Base-by-base conservation (phyloP, 2,113 vertebrate genomes). In the Plotosus lineatus region DNA sequence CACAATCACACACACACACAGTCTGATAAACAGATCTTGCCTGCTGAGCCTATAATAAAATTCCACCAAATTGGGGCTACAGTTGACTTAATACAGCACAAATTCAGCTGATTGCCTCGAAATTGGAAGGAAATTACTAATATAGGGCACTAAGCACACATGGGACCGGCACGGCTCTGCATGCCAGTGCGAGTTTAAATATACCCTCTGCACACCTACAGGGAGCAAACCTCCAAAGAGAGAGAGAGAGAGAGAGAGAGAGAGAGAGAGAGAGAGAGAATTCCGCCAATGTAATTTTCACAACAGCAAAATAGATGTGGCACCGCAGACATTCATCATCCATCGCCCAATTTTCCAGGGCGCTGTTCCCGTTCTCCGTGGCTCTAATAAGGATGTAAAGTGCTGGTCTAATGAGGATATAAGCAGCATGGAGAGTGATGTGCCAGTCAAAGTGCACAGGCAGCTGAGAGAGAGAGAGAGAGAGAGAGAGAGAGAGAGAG, bases 101-200 rank as follows among this genome's bases (percentile, higher is more conserved):
- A 79, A 77, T 79, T 81, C 72, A 74, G 36, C 75, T 76, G 75
- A 81, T 81, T 53, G 51, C 46, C n/a, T 58, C 17, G 38, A 79
- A 83, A 85, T 56, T 61, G 79, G 72, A 77, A 51, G 48, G 78
- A 83, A 79, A 87, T 82, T 40, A 69, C 71, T 55, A 85, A 79
- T 83, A 58, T 69, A 38, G 80, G 51, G 61, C 80, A 74, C 72
- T 68, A 80, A 79, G 40, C n/a, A 71, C 69, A 76, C 81, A 26
- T 40, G 78, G 75, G 83, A 85, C 75, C 81, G 40, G 80, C 77
- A 38, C 33, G 31, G 74, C 50, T 61, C 72, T 75, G 55, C 46
- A 36, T 69, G 44, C 63, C 77, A 76, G 53, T 50, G 56, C 28
- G 15, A 31, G 48, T 63, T 80, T 77, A 80, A 83, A 84, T 78